Evolutionary conservation across 2,113 vertebrate species (phyloP).

Genomic region (Ammodytes dubius): DNA sequence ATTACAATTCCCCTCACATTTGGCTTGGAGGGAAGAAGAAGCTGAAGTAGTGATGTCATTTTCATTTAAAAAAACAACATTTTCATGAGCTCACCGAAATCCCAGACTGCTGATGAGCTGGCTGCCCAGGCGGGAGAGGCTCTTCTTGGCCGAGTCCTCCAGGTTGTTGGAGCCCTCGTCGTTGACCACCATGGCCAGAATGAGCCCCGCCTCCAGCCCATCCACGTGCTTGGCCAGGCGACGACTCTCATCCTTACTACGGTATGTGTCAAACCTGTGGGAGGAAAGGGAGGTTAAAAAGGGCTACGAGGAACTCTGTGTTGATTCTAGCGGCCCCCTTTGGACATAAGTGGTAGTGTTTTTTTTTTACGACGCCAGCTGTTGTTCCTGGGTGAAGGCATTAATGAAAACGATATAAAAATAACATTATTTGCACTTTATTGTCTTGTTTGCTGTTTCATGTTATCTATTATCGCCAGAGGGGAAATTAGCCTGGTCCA

Average conservation of each 20-base stretch:
- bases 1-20: background rate
- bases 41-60: background rate
- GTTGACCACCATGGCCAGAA: slow-evolving; percentile 93
- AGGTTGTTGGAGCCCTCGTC: slow-evolving; percentile 96
- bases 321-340: too few species aligned
- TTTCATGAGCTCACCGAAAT: slow-evolving; percentile 87
- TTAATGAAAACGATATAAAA: too few species aligned
- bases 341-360: too few species aligned
- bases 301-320: background rate
- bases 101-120: slow-evolving; percentile 91
- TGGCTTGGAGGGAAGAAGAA: too few species aligned
- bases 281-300: background rate
- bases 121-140: slow-evolving; percentile 91
- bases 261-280: slow-evolving; percentile 95
- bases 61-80: background rate
- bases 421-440: too few species aligned
- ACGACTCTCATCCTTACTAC: slow-evolving; percentile 90
- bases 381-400: too few species aligned
- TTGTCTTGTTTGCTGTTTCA: too few species aligned
- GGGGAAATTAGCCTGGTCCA: too few species aligned
- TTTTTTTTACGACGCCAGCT: too few species aligned
- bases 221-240: slow-evolving; percentile 91
- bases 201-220: slow-evolving; percentile 84
- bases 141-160: slow-evolving; percentile 92
- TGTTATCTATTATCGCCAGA: too few species aligned